Conservation (phyloP, 2,113 vertebrate species). For the Cariama cristata region DNA sequence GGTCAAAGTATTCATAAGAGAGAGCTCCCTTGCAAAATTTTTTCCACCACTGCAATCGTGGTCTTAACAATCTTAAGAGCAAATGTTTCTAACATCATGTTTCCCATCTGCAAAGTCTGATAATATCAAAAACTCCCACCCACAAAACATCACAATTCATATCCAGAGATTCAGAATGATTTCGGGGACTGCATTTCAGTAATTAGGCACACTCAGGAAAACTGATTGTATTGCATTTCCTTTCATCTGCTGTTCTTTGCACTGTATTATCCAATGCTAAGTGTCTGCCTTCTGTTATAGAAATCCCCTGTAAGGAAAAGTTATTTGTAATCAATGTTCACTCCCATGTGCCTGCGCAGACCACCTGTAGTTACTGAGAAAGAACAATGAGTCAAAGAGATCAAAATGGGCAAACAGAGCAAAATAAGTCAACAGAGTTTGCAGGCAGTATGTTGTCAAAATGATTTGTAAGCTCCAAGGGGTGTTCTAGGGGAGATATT, state of each 20-base stretch:
- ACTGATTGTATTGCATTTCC: background rate
- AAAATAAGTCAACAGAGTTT: background rate
- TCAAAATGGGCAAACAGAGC: background rate
- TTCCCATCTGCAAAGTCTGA: background rate
- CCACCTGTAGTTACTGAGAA: background rate
- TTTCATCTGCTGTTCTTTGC: background rate
- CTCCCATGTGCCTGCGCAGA: background rate
- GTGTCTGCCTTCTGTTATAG: background rate
- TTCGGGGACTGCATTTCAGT: background rate
- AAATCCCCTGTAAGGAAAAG: background rate
- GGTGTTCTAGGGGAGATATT: background rate
- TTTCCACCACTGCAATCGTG: background rate
- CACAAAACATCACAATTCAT: background rate
- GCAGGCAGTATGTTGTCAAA: background rate
- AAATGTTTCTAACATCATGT: background rate
- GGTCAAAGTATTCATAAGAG: background rate
- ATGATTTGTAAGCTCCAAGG: background rate
- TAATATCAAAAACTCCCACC: background rate
- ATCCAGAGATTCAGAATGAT: background rate
- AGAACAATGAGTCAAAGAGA: background rate
- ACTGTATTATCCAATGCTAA: background rate
- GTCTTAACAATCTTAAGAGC: background rate
- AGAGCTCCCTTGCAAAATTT: background rate
- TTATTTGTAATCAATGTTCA: background rate
- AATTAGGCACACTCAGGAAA: background rate